Conservation (phyloP, 2,113 vertebrate species). For the Tenebrosternarchus preto region DNA sequence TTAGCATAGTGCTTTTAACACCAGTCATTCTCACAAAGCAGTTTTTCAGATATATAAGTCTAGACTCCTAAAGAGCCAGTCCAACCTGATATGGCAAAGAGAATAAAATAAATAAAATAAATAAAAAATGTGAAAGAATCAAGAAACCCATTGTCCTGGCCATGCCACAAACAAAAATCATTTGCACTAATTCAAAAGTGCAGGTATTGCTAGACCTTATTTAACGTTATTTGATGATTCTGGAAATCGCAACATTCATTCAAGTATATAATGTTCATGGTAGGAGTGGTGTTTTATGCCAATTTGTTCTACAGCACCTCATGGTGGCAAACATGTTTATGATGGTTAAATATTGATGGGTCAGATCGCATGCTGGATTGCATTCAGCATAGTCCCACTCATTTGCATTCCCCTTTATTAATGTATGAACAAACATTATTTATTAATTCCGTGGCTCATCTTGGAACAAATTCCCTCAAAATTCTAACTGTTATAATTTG, state of each 20-base stretch:
- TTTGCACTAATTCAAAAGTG: conserved; percentile 25
- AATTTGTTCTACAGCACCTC: conserved; percentile 42
- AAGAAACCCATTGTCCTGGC: background rate
- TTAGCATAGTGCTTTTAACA: background rate
- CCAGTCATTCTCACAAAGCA: too few relatives aligned
- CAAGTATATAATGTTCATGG: conserved; percentile 26
- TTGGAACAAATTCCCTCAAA: conserved; percentile 59
- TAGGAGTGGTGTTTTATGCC: conserved; percentile 19
- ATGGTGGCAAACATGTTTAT: conserved; percentile 62
- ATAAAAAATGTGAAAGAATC: background rate
- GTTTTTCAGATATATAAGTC: too few relatives aligned
- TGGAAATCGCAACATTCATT: background rate
- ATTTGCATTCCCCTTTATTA: conserved; percentile 65
- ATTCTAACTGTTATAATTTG: conserved; percentile 64
- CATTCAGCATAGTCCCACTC: conserved; percentile 57
- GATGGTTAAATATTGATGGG: conserved; percentile 71
- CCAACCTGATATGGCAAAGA: background rate
- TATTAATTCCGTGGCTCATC: conserved; percentile 64
- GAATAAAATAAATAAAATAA: background rate
- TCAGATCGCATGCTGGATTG: conserved; percentile 58
- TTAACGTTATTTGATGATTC: conserved; percentile 31
- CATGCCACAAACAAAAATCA: background rate
- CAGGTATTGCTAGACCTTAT: conserved; percentile 22
- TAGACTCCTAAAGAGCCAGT: too few relatives aligned
- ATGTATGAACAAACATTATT: conserved; percentile 74